Conservation (phyloP, 2,888 invertebrate species). For the Mycalesis mineus region DNA sequence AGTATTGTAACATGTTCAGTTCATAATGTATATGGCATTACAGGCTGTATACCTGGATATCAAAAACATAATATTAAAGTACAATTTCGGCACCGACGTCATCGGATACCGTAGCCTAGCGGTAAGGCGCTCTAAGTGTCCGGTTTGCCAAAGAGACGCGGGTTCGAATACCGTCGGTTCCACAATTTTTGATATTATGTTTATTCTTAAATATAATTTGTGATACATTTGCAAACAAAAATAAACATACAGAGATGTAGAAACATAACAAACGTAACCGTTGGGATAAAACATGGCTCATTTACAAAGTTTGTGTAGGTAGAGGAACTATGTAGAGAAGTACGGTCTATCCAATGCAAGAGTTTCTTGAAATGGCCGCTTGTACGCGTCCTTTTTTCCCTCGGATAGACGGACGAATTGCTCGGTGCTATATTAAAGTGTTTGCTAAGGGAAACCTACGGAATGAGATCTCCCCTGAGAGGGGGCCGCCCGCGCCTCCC, state of each 20-base stretch:
- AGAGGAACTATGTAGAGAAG: background rate
- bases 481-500: constrained; percentile 5
- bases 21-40: no score
- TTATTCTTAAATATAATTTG: no score
- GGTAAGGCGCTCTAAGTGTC: no score
- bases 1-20: no score
- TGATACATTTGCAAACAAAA: no score
- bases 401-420: constrained; percentile 42
- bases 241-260: background rate
- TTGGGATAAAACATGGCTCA: background rate
- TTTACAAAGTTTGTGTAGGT: background rate
- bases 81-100: no score
- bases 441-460: constrained; percentile 38
- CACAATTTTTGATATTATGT: no score
- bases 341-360: constrained; percentile 3
- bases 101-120: no score
- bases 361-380: constrained; percentile 26
- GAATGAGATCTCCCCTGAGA: constrained; percentile 18
- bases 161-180: no score
- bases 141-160: no score
- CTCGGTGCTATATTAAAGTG: constrained; percentile 49
- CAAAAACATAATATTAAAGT: no score
- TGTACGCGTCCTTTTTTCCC: constrained; percentile 35
- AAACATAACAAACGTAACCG: background rate
- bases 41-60: no score